Base-by-base conservation (phyloP, 2,888 invertebrate genomes). In the Spilosoma lubricipeda region DNA sequence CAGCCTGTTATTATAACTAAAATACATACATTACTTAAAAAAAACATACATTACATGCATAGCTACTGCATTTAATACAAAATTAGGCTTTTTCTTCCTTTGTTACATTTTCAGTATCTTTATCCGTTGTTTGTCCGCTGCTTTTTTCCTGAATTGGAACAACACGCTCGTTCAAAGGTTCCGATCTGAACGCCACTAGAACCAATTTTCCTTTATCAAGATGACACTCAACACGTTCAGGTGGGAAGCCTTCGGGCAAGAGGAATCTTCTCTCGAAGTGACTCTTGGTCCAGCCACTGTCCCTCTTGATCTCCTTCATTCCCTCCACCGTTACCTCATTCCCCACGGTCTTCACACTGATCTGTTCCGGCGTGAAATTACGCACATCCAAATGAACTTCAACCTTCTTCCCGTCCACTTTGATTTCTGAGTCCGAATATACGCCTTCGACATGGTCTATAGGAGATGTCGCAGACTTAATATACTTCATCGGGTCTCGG, bases 281-380 rank as follows among this genome's bases (percentile, higher is more conserved):
- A 74, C 98, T 96, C 64, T 97, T 97, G 39, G 98, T 97, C 90
- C 96, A 97, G 0, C 98, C 98, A 83, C 97, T 97, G 81, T 98
- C 97, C 67, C 96, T 96, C 82, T 97, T 97, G 79, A 98, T 97
- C 85, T 98, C 98, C 87, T 98, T 98, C 88, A 97, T 98, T 0
- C 97, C 98, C 90, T 98, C 97, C n/a, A 98, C 96, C 71, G 97
- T 96, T 39, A 98, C 96, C 73, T 96, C 96, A 80, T 97, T 97
- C 13, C 98, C 98, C 0, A 97, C 96, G 0, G 97, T 98, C 90
- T 98, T 98, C 33, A 98, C 98, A 15, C 96, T 96, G 59, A 98
- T 97, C 90, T 98, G 98, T 27, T 97, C 97, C 0, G 98, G 98
- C n/a, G 96, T 94, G 86, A 98, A 98, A 84, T 98, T 97, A 86